phyloP scores from a whole-genome alignment of 2,797 vertebrate species.

The Alectoris magna region DNA sequence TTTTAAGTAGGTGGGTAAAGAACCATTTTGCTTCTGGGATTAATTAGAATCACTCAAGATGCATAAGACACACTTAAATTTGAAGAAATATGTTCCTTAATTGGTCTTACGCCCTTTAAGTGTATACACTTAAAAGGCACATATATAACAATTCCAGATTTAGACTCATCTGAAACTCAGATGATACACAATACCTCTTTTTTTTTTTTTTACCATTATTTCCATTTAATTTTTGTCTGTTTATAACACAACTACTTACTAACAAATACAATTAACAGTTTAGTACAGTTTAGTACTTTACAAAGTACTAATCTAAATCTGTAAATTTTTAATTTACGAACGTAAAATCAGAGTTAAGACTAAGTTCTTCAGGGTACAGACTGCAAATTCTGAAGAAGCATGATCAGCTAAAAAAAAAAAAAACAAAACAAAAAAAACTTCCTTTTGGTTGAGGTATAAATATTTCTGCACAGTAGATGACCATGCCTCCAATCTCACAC shows the following conservation, averaged over 20 bases:
- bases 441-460: neutral
- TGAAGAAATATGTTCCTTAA: neutral
- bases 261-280: neutral
- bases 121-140: neutral
- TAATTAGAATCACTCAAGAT: neutral
- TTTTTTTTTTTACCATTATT: neutral
- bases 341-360: neutral
- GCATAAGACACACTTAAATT: neutral
- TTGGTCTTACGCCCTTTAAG: neutral
- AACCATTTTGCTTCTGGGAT: neutral
- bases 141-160: neutral
- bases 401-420: too few species aligned
- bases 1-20: neutral
- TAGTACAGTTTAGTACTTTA: too few species aligned
- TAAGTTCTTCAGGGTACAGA: neutral
- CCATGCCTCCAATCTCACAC: neutral
- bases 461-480: neutral
- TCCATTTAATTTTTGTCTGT: neutral
- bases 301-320: too few species aligned
- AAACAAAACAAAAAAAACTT: neutral
- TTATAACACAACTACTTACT: neutral
- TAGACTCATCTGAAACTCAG: neutral
- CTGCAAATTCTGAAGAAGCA: neutral
- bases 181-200: neutral
- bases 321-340: too few species aligned